Percentiles rank a stretch among this genome's conserved stretches.
Evolutionary conservation across 2,888 invertebrate species (phyloP).

Genomic region (Pocota personata): DNA sequence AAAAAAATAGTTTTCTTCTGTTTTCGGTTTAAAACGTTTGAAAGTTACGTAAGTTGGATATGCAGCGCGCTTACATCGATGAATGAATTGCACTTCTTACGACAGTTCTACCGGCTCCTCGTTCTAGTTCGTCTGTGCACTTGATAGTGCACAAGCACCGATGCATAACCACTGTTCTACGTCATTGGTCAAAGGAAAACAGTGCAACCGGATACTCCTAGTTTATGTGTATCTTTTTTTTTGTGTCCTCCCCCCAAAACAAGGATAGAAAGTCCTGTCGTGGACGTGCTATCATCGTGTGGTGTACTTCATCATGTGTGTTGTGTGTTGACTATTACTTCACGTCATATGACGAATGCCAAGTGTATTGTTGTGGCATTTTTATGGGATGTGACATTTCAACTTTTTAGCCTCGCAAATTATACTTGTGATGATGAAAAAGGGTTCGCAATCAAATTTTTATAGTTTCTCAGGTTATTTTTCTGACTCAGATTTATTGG

Average conservation of each 20-base stretch:
- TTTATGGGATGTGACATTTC: slow-evolving; percentile 12
- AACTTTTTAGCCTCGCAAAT: background rate
- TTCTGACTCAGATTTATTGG: slow-evolving; percentile 2
- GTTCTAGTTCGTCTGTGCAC: background rate
- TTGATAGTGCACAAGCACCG: slow-evolving; percentile 14
- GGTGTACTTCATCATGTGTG: background rate
- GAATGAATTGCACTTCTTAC: slow-evolving; percentile 50
- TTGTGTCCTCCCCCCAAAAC: background rate
- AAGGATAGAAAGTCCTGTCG: slow-evolving; percentile 10
- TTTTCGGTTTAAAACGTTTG: slow-evolving; percentile 11
- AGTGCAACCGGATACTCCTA: slow-evolving; percentile 36
- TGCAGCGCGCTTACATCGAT: slow-evolving; percentile 25
- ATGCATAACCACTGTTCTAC: background rate
- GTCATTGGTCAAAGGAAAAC: slow-evolving; percentile 10
- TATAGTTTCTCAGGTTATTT: background rate
- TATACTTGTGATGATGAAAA: slow-evolving; percentile 4
- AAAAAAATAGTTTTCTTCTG: background rate
- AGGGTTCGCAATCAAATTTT: background rate
- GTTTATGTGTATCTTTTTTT: slow-evolving; percentile 3
- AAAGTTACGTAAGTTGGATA: slow-evolving; percentile 54
- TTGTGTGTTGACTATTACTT: slow-evolving; percentile 25
- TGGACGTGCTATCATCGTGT: slow-evolving; percentile 13
- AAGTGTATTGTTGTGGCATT: slow-evolving; percentile 23
- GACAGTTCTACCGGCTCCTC: slow-evolving; percentile 18
- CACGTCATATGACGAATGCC: slow-evolving; percentile 25